Evolutionary conservation across 2,113 vertebrate genomes (phyloP).

Genomic region (Nicator chloris): DNA sequence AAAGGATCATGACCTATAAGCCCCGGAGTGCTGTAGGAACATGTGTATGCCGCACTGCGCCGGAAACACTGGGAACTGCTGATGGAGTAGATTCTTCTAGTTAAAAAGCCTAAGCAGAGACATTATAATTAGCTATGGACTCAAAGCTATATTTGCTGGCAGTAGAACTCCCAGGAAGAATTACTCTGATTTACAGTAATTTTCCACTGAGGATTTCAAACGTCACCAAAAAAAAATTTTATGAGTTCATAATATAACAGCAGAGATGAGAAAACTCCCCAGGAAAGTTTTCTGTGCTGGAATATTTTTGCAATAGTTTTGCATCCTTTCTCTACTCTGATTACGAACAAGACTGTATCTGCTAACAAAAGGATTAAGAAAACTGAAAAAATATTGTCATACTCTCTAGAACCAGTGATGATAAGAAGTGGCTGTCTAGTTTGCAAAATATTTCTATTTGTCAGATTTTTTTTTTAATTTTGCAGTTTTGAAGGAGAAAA

Average conservation of each 20-base stretch:
- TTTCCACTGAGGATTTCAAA: conserved; percentile 13
- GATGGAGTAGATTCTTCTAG: not conserved
- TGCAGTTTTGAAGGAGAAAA: not conserved
- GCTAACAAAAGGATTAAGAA: not conserved
- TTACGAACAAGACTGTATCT: not conserved
- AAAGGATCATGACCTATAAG: conserved; percentile 21
- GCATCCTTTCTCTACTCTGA: not conserved
- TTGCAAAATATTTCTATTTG: not conserved
- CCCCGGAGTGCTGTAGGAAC: conserved; percentile 36
- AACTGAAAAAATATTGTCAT: not conserved
- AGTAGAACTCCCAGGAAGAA: not conserved
- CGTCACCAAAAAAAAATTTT: not conserved
- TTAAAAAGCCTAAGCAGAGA: not conserved
- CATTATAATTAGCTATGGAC: not conserved
- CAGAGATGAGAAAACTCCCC: not conserved
- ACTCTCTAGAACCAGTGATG: not conserved
- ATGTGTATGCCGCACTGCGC: not conserved
- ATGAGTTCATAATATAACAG: not conserved
- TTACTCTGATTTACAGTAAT: conserved; percentile 1
- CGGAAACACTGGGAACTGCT: not conserved
- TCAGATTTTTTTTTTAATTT: not conserved
- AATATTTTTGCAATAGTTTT: not conserved
- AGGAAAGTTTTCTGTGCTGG: not conserved
- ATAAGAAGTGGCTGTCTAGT: not conserved
- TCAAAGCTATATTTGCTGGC: not conserved